Evolutionary conservation across 2,113 vertebrate genomes (phyloP), one percentile per base, ranked within the genome.

Genomic region (Pelodiscus sinensis): DNA sequence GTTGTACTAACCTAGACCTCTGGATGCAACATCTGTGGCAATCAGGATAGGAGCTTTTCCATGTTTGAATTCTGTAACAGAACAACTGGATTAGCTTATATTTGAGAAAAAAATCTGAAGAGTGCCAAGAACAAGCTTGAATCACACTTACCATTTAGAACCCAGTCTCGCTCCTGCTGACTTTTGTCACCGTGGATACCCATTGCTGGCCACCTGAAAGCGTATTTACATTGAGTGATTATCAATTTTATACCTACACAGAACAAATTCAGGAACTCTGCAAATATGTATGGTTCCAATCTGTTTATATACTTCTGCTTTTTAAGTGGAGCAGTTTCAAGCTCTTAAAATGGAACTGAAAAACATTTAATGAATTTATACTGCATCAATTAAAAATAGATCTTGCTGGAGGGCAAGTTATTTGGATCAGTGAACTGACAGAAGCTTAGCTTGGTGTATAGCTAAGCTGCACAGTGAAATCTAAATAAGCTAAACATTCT

Each of bases 101-200:
- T 77, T 19, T 19, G 38, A 27, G 15, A 21, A 4, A 19, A 65
- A 27, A 31, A 5, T 44, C 3, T 68, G 5, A 79, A 25, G 44
- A 56, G 2, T 8, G n/a, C 7, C 27, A 27, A 89, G 31, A 52
- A 87, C 79, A 1, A 1, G 6, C 7, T 77, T 2, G 0, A 4
- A 31, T n/a, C 13, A 44, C 3, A 55, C 98, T 98, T 96, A 99
- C 99, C 99, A 97, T 99, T 99, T 97, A 99, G 98, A 98, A 99
- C 99, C 99, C 99, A 99, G 97, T 99, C 99, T 91, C 99, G 97
- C 91, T 99, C 99, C 97, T 99, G 99, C 91, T 99, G 99, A 96
- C 99, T 99, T 98, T 99, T 99, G 94, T 99, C 99, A 97, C 99
- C 99, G 96, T 99, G 99, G 94, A 99, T 99, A 95, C 99, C 99